Percentiles rank a stretch among this genome's conserved stretches.
Evolutionary conservation across 37 sponge, comb jelly and placozoan genomes (phyloP).

Genomic region (Mnemiopsis leidyi): DNA sequence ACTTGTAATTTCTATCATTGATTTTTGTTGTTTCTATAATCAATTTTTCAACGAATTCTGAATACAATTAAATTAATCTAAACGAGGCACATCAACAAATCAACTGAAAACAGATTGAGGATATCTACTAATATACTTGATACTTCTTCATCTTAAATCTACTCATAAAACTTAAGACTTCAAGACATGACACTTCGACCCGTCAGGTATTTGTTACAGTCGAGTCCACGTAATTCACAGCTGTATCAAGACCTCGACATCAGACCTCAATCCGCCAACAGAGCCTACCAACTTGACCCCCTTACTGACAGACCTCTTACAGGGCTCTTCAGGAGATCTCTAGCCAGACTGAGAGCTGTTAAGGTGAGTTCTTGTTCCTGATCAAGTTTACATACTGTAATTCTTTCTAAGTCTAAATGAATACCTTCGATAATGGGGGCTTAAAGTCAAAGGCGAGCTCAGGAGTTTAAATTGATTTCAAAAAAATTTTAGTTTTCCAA

Average conservation of each 20-base stretch:
- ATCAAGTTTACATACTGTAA: too few species aligned
- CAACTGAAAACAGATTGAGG: too few species aligned
- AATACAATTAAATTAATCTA: too few species aligned
- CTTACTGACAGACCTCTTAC: not conserved
- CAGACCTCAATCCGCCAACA: not conserved
- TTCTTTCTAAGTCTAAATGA: too few species aligned
- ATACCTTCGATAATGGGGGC: too few species aligned
- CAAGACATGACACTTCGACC: not conserved
- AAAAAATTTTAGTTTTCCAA: constrained; percentile 10
- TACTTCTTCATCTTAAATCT: too few species aligned
- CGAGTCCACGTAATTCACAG: not conserved
- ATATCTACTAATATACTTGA: too few species aligned
- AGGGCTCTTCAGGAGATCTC: not conserved
- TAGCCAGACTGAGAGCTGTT: not conserved
- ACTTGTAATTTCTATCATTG: not conserved
- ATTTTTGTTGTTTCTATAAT: not conserved
- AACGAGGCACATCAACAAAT: too few species aligned
- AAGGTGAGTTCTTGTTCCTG: not conserved
- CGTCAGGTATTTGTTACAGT: not conserved
- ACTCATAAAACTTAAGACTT: not conserved
- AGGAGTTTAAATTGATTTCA: too few species aligned
- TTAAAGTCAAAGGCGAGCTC: too few species aligned
- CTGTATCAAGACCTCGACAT: not conserved
- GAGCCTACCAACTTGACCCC: not conserved
- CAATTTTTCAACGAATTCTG: not conserved